Percentiles rank a stretch among this genome's conserved stretches.
Evolutionary conservation across 2,113 vertebrate species (phyloP).

Genomic region (Rattus rattus): DNA sequence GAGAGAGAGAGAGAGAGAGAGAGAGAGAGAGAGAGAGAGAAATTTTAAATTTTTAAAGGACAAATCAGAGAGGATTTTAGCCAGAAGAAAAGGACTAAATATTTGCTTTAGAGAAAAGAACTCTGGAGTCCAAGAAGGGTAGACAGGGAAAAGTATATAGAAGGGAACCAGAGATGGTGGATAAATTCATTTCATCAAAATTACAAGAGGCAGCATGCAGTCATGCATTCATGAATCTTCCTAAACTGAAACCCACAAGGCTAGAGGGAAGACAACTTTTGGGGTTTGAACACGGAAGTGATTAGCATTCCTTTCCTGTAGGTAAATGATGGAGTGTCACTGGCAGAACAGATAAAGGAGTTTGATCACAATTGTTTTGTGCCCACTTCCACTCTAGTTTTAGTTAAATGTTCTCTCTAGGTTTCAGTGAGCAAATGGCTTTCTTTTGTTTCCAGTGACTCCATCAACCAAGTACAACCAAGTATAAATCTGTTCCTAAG

Average conservation of each 20-base stretch:
- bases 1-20: too few species aligned
- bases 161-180: not conserved
- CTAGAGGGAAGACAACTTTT: not conserved
- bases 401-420: conserved; percentile 24
- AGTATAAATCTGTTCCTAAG: not conserved
- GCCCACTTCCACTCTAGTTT: conserved; percentile 27
- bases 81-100: not conserved
- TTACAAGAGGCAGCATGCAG: not conserved
- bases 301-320: not conserved
- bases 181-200: conserved; percentile 37
- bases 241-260: not conserved
- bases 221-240: not conserved
- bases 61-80: not conserved
- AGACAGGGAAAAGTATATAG: not conserved
- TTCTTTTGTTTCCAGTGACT: not conserved
- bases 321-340: not conserved
- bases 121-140: not conserved
- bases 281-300: not conserved
- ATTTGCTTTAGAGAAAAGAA: not conserved
- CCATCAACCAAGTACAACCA: not conserved
- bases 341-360: not conserved
- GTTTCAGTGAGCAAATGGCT: conserved; percentile 31
- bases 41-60: too few species aligned
- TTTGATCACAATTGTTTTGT: not conserved
- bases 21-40: too few species aligned